Base-by-base conservation (phyloP, 64 coral and sea anemone genomes). In the Catalaphyllia jardinei region DNA sequence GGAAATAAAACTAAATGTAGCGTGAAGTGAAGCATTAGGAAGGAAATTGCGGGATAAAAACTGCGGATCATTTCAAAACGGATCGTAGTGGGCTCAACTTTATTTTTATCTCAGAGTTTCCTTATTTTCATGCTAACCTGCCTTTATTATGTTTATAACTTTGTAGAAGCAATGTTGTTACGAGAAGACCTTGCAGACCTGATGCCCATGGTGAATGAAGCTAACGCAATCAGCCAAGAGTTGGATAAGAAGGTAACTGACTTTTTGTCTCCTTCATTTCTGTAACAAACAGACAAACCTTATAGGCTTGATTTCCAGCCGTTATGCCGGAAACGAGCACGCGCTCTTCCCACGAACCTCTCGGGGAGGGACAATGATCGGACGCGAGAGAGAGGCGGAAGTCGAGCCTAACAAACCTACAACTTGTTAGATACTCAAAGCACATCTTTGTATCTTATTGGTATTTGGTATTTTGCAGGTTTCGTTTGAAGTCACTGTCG, bases 181-280 rank as follows among this genome's bases (percentile, higher is more conserved):
- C 89, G 91, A 17, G 96, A 98, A 63, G 96, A 98, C 31, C 31
- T 98, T 29, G 86, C 94, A 51, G 96, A 94, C 82, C 62, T 98
- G 19, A 82, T 98, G 71, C 96, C 96, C 19, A 98, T 98, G 96
- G 90, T 98, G 49, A 93, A 94, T 60, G 92, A 98, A 57, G 96
- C 96, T 29, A 98, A 98, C 65, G 96, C 96, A 28, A 94, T 94
- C 14, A 98, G 96, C 18, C 75, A 94, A 87, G 96, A 98, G 76
- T 77, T 98, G 22, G 96, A 98, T 65, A 91, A 81, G 85, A 98
- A 92, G 92, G 96, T 98, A 74, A 69, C 4, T 79, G 17, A 64
- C 18, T n/a, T 46, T 46, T 46, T 46, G 39, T 46, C 39, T 1
- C 39, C 39, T 46, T 46, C 39, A 46, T 46, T 46, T 35, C 33